Percentiles rank a stretch among this genome's conserved stretches.
Evolutionary conservation across 2,113 vertebrate genomes (phyloP).

Genomic region (Rhinolophus sinicus): DNA sequence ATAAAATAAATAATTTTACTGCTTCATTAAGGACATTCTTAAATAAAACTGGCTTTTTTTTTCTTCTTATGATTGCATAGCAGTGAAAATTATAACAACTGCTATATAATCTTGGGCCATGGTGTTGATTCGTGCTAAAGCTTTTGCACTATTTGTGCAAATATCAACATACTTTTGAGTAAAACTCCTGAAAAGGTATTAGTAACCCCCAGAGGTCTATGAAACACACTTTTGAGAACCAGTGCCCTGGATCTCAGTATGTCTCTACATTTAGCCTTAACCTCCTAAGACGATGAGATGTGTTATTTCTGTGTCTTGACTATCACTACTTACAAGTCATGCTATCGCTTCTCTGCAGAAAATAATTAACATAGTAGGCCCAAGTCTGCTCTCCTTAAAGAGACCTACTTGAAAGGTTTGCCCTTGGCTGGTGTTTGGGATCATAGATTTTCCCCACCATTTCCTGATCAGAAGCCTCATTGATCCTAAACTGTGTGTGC

Average conservation of each 20-base stretch:
- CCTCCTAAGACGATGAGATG: neutral
- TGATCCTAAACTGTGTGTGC: neutral
- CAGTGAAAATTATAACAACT: neutral
- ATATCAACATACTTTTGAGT: neutral
- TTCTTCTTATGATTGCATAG: neutral
- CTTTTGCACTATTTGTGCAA: neutral
- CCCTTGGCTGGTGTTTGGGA: neutral
- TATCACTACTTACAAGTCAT: neutral
- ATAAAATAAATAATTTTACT: neutral
- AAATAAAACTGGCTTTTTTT: neutral
- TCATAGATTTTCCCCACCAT: neutral
- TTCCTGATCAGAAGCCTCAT: neutral
- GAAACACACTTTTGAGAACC: neutral
- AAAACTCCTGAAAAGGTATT: neutral
- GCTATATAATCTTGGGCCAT: neutral
- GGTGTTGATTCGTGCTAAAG: neutral
- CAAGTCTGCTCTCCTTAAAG: neutral
- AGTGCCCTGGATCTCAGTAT: neutral
- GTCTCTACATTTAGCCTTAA: neutral
- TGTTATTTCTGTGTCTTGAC: neutral
- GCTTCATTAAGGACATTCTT: conserved; percentile 32
- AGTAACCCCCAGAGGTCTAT: neutral
- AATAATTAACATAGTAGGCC: neutral
- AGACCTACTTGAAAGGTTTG: neutral
- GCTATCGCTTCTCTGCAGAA: neutral